Conservation (phyloP, 2,797 vertebrate species). For the Schizopygopsis pylzovi region DNA sequence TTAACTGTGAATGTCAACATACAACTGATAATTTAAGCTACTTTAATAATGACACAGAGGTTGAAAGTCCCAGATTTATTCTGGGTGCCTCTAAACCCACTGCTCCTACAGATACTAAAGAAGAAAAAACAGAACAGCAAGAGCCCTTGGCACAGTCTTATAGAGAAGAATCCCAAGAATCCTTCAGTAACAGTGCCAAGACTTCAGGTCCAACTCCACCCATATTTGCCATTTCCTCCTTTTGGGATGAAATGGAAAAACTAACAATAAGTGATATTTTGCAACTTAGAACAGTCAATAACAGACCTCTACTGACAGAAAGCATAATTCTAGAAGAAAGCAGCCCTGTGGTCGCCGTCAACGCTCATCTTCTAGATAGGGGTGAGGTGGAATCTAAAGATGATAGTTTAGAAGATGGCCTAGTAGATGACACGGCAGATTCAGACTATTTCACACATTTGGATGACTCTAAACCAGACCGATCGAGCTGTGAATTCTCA, state of each 20-base stretch:
- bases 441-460: slow-evolving; percentile 79
- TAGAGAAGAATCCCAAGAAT: slow-evolving; percentile 26
- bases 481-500: slow-evolving; percentile 77
- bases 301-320: slow-evolving; percentile 36
- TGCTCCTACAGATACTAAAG: not conserved
- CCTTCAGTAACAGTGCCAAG: slow-evolving; percentile 24
- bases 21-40: slow-evolving; percentile 9
- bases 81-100: not conserved
- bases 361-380: slow-evolving; percentile 25
- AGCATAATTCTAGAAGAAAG: slow-evolving; percentile 42
- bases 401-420: slow-evolving; percentile 50
- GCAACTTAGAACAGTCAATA: slow-evolving; percentile 68
- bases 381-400: slow-evolving; percentile 46
- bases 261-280: slow-evolving; percentile 82
- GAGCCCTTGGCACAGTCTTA: not conserved
- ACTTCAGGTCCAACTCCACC: slow-evolving; percentile 61
- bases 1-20: slow-evolving; percentile 16
- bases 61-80: slow-evolving; percentile 24
- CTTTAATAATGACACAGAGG: not conserved
- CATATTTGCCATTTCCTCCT: slow-evolving; percentile 78
- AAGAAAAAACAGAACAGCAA: slow-evolving; percentile 35
- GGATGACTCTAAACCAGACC: slow-evolving; percentile 75
- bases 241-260: slow-evolving; percentile 85
- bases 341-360: slow-evolving; percentile 1
- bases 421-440: slow-evolving; percentile 71